A percentile compares a stretch with the other conserved stretches of the same genome.
phyloP scores from a whole-genome alignment of 2,797 vertebrate genomes.

The Microhierax caerulescens region DNA sequence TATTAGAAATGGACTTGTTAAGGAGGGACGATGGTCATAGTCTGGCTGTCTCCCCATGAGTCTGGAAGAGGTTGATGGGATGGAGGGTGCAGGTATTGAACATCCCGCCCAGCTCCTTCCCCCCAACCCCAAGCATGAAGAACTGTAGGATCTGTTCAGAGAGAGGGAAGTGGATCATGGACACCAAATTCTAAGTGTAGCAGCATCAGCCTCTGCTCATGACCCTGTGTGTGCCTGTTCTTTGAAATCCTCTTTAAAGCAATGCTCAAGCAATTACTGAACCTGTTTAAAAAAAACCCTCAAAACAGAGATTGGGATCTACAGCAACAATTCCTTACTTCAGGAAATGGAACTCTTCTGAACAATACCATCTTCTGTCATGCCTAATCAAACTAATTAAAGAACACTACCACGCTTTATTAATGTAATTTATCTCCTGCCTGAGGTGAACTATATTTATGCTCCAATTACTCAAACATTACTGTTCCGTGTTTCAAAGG shows the following conservation, averaged over 20 bases:
- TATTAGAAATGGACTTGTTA: neutral
- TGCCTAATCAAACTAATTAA: conserved; percentile 75
- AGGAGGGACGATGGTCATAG: neutral
- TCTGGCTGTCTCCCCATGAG: neutral
- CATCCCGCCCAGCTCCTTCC: too few relatives aligned
- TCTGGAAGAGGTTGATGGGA: neutral
- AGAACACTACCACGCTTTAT: conserved; percentile 62
- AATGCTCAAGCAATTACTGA: neutral
- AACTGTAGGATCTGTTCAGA: neutral
- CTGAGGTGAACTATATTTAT: conserved; percentile 72
- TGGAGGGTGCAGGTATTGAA: neutral
- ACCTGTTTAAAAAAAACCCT: neutral
- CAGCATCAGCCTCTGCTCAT: neutral
- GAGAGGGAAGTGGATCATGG: neutral
- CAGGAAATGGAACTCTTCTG: conserved; percentile 49
- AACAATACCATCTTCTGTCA: conserved; percentile 57
- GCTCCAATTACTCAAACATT: conserved; percentile 69
- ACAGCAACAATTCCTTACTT: conserved; percentile 26
- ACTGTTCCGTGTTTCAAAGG: conserved; percentile 51
- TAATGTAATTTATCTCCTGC: conserved; percentile 73
- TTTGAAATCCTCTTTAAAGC: neutral
- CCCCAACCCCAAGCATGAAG: rapidly evolving
- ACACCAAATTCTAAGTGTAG: neutral
- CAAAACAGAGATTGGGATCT: neutral
- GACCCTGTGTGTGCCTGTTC: neutral